Percentiles rank a stretch among this genome's conserved stretches.
Conservation (phyloP, 2,888 invertebrate species). For the Conomelus anceps region DNA sequence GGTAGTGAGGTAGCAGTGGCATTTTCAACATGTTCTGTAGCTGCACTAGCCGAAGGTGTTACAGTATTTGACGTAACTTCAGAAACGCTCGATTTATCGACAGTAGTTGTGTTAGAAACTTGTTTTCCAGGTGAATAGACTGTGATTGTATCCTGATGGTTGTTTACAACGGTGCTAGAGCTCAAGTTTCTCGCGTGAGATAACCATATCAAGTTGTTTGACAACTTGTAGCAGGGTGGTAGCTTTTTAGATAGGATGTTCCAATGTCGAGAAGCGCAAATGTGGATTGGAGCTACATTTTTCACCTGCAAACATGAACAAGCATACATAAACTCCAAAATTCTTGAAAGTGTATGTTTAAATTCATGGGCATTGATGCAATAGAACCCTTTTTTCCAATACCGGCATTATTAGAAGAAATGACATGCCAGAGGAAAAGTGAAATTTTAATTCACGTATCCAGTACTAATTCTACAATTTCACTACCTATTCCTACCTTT, state of each 20-base stretch:
- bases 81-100: neutral
- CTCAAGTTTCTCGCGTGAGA: neutral
- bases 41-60: neutral
- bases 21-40: neutral
- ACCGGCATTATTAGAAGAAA: too few species aligned
- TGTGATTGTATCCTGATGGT: neutral
- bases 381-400: too few species aligned
- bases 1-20: neutral
- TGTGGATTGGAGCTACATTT: neutral
- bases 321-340: neutral
- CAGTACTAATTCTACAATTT: too few species aligned
- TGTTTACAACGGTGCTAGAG: neutral
- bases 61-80: too few species aligned
- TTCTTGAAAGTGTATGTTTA: too few species aligned
- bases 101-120: neutral
- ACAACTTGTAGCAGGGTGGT: neutral
- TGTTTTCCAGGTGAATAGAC: neutral
- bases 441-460: too few species aligned
- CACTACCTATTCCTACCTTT: too few species aligned
- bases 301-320: neutral
- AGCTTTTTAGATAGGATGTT: neutral
- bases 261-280: neutral
- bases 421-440: too few species aligned
- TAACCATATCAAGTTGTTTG: neutral
- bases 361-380: too few species aligned